phyloP scores from a whole-genome alignment of 2,113 vertebrate genomes.

The Delphinapterus leucas region DNA sequence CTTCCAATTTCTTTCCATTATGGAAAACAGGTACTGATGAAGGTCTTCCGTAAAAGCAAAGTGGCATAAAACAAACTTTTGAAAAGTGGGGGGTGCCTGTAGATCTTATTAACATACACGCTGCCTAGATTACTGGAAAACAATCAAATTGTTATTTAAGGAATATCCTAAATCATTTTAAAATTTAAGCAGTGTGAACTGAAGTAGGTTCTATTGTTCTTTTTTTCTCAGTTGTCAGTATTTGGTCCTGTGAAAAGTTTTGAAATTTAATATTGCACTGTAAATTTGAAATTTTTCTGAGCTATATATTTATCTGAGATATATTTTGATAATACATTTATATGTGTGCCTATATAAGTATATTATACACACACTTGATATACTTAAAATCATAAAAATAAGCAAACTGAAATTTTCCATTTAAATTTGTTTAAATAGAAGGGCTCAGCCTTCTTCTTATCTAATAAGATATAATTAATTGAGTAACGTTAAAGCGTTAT shows the following conservation, averaged over 20 bases:
- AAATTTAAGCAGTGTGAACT: background rate
- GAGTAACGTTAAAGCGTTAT: background rate
- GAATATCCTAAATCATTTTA: background rate
- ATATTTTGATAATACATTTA: background rate
- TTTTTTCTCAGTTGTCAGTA: background rate
- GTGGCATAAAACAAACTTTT: background rate
- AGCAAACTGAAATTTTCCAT: background rate
- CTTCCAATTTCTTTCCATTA: background rate
- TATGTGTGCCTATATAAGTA: background rate
- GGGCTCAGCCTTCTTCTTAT: background rate
- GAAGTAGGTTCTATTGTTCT: background rate
- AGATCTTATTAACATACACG: slow-evolving; percentile 32
- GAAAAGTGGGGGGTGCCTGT: background rate
- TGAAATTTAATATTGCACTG: background rate
- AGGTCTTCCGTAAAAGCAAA: background rate
- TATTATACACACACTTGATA: background rate
- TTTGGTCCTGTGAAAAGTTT: background rate
- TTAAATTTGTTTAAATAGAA: background rate
- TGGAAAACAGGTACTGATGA: background rate
- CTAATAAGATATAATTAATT: background rate
- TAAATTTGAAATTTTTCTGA: background rate
- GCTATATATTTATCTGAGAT: background rate
- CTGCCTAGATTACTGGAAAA: background rate
- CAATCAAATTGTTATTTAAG: background rate
- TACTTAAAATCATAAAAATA: slow-evolving; percentile 3